Base-by-base conservation (phyloP, 2,113 vertebrate species). In the Ammospiza caudacuta region DNA sequence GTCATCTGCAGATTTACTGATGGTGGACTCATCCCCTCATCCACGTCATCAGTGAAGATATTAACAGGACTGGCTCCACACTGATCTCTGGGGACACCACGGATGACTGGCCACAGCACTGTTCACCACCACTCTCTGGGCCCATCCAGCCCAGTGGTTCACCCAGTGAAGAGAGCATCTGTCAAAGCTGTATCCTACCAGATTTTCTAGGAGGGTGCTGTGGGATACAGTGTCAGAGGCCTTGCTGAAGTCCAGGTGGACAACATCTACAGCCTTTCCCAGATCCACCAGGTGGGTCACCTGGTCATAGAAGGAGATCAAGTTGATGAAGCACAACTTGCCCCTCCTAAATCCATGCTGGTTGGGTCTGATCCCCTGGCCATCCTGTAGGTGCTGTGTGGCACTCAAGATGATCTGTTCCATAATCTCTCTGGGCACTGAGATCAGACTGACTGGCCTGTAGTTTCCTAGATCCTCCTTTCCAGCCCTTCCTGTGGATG, bases 271-370 rank as follows among this genome's bases (percentile, higher is more conserved):
- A 27, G 39, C 22, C 27, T 55, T 63, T 37, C 14, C 11, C 5
- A 1, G 22, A 54, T 7, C 47, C 4, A 8, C 47, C 58, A 33
- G 4, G 9, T 0, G 0, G 13, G 33, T 54, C 25, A 54, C 11
- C 8, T 54, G 67, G 39, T 63, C 27, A 44, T 22, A 37, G 24
- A 62, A 44, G 46, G 67, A 52, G 67, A 21, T 10, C 37, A 35
- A 9, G 37, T 52, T 52, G 37, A 21, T 62, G 33, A 37, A 54
- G 58, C 31, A 25, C 1, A 2, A 44, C 47, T 25, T 83, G 15
- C 25, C 8, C 2, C 12, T 62, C 47, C 27, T 24, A 46, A 44
- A 52, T 6, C 21, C 21, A 1, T 46, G 17, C 33, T 63, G 39
- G 39, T 39, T 63, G 58, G 21, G 47, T 63, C 39, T 63, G 27